phyloP scores from a whole-genome alignment of 2,888 invertebrate genomes.

The Pteria penguin region DNA sequence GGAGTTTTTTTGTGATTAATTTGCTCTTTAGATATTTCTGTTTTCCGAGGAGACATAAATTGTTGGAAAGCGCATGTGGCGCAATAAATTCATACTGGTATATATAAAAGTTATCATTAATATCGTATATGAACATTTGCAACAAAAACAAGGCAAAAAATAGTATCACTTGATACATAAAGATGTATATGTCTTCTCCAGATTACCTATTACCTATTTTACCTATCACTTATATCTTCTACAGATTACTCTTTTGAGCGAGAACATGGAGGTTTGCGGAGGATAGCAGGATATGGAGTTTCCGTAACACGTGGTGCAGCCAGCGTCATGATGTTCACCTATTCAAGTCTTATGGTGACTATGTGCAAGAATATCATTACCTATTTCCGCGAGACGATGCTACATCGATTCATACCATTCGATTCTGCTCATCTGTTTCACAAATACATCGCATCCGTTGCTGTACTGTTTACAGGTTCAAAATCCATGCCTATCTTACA shows the following conservation, averaged over 20 bases:
- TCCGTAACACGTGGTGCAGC: constrained; percentile 84
- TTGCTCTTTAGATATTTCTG: too few relatives aligned
- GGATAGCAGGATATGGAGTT: constrained; percentile 83
- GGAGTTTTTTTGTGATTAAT: too few relatives aligned
- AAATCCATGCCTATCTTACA: constrained; percentile 48
- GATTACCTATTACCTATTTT: too few relatives aligned
- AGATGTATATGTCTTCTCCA: too few relatives aligned
- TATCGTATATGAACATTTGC: too few relatives aligned
- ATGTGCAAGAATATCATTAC: constrained; percentile 85
- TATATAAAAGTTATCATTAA: too few relatives aligned
- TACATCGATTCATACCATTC: constrained; percentile 83
- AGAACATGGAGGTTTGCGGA: constrained; percentile 83
- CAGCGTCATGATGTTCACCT: constrained; percentile 84
- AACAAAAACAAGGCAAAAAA: too few relatives aligned
- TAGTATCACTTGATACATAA: too few relatives aligned
- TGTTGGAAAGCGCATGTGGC: too few relatives aligned
- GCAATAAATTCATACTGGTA: too few relatives aligned
- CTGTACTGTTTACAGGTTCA: constrained; percentile 82
- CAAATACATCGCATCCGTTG: constrained; percentile 83
- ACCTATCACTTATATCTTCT: too few relatives aligned
- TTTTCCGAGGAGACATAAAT: too few relatives aligned
- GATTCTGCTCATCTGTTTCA: constrained; percentile 83
- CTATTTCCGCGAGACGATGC: constrained; percentile 82
- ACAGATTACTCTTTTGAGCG: constrained; percentile 83
- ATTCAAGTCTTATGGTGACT: constrained; percentile 83